These are phyloP conservation scores for Synergus umbraculus DNA, from an alignment of 2,888 invertebrate species.

Conservation along the genomic window DNA sequence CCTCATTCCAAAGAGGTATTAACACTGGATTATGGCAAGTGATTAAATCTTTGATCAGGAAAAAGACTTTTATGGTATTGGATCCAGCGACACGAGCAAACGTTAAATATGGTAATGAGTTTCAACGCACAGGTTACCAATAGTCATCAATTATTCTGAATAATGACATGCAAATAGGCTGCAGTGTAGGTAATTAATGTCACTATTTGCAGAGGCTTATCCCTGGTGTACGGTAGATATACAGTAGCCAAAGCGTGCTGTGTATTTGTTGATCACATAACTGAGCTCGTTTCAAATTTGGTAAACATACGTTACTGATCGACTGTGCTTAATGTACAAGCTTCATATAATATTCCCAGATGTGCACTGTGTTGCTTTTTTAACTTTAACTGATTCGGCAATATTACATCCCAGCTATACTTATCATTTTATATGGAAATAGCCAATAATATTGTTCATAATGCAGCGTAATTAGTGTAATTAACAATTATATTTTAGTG, in stretches of 20 bases:
- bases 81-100: constrained; percentile 33
- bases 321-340: constrained; percentile 59
- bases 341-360: constrained; percentile 23
- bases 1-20: not conserved
- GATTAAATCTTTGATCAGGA: not conserved
- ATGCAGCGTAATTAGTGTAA: not conserved
- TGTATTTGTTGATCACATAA: constrained; percentile 36
- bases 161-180: constrained; percentile 74
- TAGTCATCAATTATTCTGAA: constrained; percentile 76
- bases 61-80: constrained; percentile 5
- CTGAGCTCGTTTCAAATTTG: constrained; percentile 57
- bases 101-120: constrained; percentile 73
- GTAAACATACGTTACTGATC: constrained; percentile 66
- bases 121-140: constrained; percentile 69
- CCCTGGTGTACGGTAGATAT: constrained; percentile 54
- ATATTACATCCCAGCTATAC: not conserved
- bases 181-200: constrained; percentile 73
- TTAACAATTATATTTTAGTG: no score
- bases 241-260: constrained; percentile 10
- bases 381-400: not conserved
- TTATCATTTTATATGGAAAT: not conserved
- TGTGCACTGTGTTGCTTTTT: constrained; percentile 22
- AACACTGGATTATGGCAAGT: constrained; percentile 9
- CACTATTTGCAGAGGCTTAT: constrained; percentile 75
- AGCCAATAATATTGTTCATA: not conserved